Conservation (phyloP, 2,888 invertebrate genomes). For the Eubasilissa splendida region DNA sequence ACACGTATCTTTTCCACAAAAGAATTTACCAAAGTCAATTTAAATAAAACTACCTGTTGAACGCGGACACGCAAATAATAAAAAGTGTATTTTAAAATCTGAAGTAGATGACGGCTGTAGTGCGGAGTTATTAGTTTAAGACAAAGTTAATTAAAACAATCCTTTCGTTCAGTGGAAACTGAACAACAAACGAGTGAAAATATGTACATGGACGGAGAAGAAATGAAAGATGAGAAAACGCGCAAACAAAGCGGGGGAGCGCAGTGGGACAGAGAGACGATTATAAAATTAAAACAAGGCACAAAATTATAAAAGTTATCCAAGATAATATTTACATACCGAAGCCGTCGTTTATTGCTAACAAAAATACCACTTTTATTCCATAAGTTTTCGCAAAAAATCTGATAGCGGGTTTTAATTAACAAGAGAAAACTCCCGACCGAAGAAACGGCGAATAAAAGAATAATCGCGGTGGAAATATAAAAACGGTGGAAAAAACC, state of each 20-base stretch:
- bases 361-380: constrained; percentile 51
- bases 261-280: constrained; percentile 27
- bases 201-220: neutral
- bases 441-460: constrained; percentile 39
- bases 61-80: too few relatives aligned
- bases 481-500: constrained; percentile 43
- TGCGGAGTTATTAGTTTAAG: neutral
- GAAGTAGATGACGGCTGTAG: neutral
- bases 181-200: constrained; percentile 4
- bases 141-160: constrained; percentile 21
- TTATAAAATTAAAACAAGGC: constrained; percentile 57
- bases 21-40: too few relatives aligned
- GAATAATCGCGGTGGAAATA: constrained; percentile 43
- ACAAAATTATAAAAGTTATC: constrained; percentile 57
- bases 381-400: constrained; percentile 44
- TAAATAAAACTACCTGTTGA: too few relatives aligned
- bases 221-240: constrained; percentile 44
- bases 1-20: too few relatives aligned
- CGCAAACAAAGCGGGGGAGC: constrained; percentile 18
- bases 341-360: constrained; percentile 58
- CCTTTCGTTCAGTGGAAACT: neutral
- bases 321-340: constrained; percentile 58
- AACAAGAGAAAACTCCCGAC: constrained; percentile 43
- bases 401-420: constrained; percentile 54
- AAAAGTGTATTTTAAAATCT: neutral